Conservation (phyloP, 1,140 invertebrate genomes). For the Rhagoletis pomonella region DNA sequence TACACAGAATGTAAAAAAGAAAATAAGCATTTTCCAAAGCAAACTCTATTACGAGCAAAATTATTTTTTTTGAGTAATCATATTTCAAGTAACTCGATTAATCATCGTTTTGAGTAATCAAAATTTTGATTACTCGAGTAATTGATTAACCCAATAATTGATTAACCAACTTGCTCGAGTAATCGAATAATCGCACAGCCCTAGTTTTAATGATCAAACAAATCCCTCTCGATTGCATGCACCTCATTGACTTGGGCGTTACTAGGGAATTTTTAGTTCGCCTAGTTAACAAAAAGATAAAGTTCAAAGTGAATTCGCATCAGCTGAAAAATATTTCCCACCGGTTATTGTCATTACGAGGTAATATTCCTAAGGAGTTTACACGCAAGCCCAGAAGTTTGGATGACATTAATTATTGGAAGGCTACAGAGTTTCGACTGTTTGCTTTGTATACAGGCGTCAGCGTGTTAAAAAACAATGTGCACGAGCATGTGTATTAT, state of each 20-base stretch:
- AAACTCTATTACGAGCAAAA: too few relatives aligned
- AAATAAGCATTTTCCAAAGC: too few relatives aligned
- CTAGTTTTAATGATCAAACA: background rate
- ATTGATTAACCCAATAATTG: too few relatives aligned
- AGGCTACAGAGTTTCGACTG: background rate
- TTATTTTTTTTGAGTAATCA: too few relatives aligned
- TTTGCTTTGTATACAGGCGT: conserved; percentile 32
- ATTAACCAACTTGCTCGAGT: too few relatives aligned
- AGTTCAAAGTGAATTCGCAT: background rate
- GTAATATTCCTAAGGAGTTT: background rate
- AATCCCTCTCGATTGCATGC: too few relatives aligned
- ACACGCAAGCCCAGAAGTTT: background rate
- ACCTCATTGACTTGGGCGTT: background rate
- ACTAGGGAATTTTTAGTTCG: background rate
- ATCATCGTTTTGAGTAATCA: too few relatives aligned
- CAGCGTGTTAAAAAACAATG: background rate
- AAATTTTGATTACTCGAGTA: too few relatives aligned
- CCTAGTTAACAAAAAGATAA: background rate
- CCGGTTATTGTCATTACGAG: background rate
- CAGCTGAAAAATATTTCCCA: too few relatives aligned
- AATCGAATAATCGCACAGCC: too few relatives aligned
- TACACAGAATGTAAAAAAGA: too few relatives aligned
- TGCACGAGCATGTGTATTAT: background rate
- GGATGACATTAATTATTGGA: conserved; percentile 3
- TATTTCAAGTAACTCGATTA: too few relatives aligned